These are phyloP conservation scores for Telmatherina bonti DNA, from an alignment of 2,797 vertebrate species.

Conservation along the genomic window DNA sequence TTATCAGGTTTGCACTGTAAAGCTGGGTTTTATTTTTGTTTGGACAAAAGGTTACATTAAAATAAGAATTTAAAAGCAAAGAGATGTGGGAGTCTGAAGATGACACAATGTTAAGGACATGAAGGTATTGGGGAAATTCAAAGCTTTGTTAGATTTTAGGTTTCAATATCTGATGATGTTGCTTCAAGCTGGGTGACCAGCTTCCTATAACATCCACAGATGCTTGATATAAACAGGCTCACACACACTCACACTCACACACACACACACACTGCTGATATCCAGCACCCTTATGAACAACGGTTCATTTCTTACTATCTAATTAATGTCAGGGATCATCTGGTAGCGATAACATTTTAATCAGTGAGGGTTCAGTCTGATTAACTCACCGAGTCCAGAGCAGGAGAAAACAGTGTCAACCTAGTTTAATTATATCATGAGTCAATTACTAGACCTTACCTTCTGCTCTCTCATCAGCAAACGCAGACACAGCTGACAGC, in stretches of 20 bases:
- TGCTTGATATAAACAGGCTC: background rate
- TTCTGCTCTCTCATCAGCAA: constrained; percentile 34
- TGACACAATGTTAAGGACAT: too few relatives aligned
- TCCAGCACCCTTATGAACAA: constrained; percentile 45
- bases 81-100: too few relatives aligned
- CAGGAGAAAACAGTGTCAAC: constrained; percentile 22
- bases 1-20: too few relatives aligned
- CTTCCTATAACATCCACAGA: background rate
- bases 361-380: constrained; percentile 53
- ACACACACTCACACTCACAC: background rate
- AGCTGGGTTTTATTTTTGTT: too few relatives aligned
- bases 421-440: constrained; percentile 53
- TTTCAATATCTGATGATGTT: background rate
- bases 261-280: background rate
- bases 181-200: background rate
- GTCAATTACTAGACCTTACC: constrained; percentile 53
- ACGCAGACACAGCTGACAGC: background rate
- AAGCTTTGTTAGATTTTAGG: background rate
- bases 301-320: constrained; percentile 68
- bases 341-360: constrained; percentile 59
- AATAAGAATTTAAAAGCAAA: too few relatives aligned
- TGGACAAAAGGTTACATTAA: too few relatives aligned
- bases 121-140: too few relatives aligned
- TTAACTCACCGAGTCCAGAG: constrained; percentile 48
- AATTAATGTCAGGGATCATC: constrained; percentile 62